A percentile compares a stretch with the other conserved stretches of the same genome.
These are phyloP conservation scores for Eptatretus burgeri DNA, from an alignment of 2,113 vertebrate species.

Conservation along the genomic window DNA sequence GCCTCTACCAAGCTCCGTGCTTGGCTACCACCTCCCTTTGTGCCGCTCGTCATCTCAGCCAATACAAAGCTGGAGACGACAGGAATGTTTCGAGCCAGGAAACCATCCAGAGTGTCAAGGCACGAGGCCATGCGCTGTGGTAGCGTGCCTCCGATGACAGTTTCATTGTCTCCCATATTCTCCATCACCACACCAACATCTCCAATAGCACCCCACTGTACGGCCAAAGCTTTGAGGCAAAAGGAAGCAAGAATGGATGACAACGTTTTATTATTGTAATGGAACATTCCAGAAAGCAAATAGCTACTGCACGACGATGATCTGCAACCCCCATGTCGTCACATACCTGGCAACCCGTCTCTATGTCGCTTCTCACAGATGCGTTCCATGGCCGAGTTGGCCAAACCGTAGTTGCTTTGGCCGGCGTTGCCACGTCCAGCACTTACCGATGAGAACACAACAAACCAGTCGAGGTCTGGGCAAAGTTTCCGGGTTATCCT, in stretches of 20 bases:
- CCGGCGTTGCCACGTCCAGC: constrained; percentile 67
- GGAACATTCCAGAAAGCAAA: too few species aligned
- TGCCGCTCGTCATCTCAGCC: constrained; percentile 27
- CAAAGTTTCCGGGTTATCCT: constrained; percentile 46
- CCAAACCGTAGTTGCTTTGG: constrained; percentile 77
- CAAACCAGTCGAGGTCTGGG: constrained; percentile 51
- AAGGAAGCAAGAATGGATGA: neutral
- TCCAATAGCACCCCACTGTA: constrained; percentile 83
- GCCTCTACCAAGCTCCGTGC: constrained; percentile 38
- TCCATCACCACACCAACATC: constrained; percentile 64
- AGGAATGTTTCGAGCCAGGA: constrained; percentile 36
- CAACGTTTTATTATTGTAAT: too few species aligned
- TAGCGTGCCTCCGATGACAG: constrained; percentile 41
- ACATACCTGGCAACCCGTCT: constrained; percentile 32
- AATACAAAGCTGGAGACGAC: constrained; percentile 76
- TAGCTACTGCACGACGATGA: too few species aligned
- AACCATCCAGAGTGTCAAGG: constrained; percentile 50
- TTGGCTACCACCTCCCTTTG: constrained; percentile 15
- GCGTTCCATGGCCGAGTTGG: constrained; percentile 86
- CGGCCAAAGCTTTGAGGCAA: constrained; percentile 25
- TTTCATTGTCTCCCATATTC: constrained; percentile 30
- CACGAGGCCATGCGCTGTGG: constrained; percentile 63
- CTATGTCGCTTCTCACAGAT: constrained; percentile 47
- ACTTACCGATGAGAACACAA: constrained; percentile 79
- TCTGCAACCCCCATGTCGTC: neutral